These are phyloP conservation scores for Eulemur macaco DNA, from an alignment of 2,113 vertebrate species.

Conservation along the genomic window DNA sequence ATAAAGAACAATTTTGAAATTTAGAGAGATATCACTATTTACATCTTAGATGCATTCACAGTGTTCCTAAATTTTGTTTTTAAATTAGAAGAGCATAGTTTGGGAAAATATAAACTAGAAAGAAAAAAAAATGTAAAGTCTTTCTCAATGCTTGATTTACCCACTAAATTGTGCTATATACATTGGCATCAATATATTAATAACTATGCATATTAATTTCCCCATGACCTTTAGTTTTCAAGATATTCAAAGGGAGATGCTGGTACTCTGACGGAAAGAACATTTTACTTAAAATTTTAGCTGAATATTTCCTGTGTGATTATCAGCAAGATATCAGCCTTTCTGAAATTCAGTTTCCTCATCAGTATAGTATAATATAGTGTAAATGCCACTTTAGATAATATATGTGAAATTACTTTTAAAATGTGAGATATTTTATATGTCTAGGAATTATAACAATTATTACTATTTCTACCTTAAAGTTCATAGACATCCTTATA, in stretches of 20 bases:
- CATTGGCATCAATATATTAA: neutral
- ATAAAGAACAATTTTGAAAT: conserved; percentile 3
- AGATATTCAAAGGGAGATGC: neutral
- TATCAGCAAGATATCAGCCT: conserved; percentile 26
- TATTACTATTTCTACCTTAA: neutral
- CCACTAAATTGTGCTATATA: neutral
- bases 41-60: neutral
- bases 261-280: neutral
- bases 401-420: neutral
- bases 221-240: neutral
- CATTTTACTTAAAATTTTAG: conserved; percentile 32
- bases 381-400: conserved; percentile 26
- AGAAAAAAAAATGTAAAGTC: neutral
- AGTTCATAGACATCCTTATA: neutral
- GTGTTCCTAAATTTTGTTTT: conserved; percentile 37
- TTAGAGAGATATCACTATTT: neutral
- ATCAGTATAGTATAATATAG: neutral
- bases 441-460: neutral
- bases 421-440: neutral
- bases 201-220: conserved; percentile 31
- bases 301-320: conserved; percentile 26
- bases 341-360: conserved; percentile 56
- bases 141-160: neutral
- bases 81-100: neutral
- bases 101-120: neutral